Evolutionary conservation across 2,888 invertebrate genomes (phyloP), one percentile per base, ranked within the genome.

Genomic region (Acronicta leporina): DNA sequence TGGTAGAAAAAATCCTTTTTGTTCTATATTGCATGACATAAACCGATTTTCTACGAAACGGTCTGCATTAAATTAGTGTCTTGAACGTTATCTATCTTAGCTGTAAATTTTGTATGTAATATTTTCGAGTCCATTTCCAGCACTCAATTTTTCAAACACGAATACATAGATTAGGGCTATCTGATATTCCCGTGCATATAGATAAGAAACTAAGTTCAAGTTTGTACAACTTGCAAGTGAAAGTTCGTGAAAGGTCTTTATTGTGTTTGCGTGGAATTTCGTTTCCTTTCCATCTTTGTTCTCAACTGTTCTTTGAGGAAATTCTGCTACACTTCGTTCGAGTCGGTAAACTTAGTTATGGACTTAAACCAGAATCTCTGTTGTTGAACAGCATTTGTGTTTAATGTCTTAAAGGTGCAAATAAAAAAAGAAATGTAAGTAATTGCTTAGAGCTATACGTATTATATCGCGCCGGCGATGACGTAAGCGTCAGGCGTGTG

Each of bases 201-300:
- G 74, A 78, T 69, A 77, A 70, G 54, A 68, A 75, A 79, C 71
- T 76, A 46, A 55, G 44, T 46, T 38, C 3, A 55, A 72, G 61
- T 68, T 75, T 7, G 20, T 20, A 20, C 43, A 41, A 40, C 48
- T 83, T 81, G 75, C 77, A 64, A 82, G 82, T 77, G 80, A 84
- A 86, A 87, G 83, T 87, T 87, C 60, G 75, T 75, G 79, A 84
- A 83, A 84, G 77, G 82, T 83, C 81, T 87, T 86, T 85, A 88
- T 86, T 87, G 82, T 82, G 85, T 88, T 88, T 83, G 80, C 69
- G 68, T 47, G 69, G 77, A 84, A 87, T 87, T 88, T 82, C 76
- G 81, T 86, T 87, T 83, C 81, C 79, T 81, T 82, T 80, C 82
- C 81, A 80, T 86, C 84, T 83, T 85, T 83, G 82, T 87, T 87